Base-by-base conservation (phyloP, 1,140 invertebrate genomes). In the Chrysoperla carnea region DNA sequence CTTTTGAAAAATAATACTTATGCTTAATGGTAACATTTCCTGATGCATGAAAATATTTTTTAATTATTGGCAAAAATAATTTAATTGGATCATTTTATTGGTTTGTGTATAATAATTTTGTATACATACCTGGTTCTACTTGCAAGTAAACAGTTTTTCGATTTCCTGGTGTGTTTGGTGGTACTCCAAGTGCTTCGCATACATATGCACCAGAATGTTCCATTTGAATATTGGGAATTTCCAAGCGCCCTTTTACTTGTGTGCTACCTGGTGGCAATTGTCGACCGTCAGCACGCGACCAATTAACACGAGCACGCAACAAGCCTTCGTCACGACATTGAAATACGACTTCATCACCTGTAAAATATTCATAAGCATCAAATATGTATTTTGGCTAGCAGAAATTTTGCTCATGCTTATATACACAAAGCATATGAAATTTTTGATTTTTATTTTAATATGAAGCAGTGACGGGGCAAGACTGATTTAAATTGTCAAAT, bases 301-400 rank as follows among this genome's bases (percentile, higher is more conserved):
- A 91, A 27, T 69, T 68, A 11, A 92, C 86, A 44, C 69, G 69
- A 17, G 81, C 78, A 39, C 87, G 67, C 12, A 73, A 55, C 0
- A 70, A 68, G 42, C 89, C 82, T 66, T 92, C 86, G 59, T 93
- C 89, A 48, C 88, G 76, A 56, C 88, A 92, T 63, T 85, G 81
- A 67, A 91, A 87, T 7, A 90, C 86, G 8, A 90, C 87, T 63
- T 92, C 87, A 37, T 81, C 75, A 61, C 81, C 87, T 89, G 61
- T n/a, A n/a, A 23, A 23, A 23, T 23, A 23, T 23, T 3, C 17
- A 23, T 23, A 3, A 23, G 5, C 5, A 23, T 29, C 17, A 6
- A 31, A 29, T n/a, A 40, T 33, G 4, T 12, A 45, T 44, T 12
- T 29, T 11, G 14, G 36, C 17, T 43, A 14, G 33, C n/a, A 41